Evolutionary conservation across 2,888 invertebrate species (phyloP).

Genomic region (Amphipoea lucens): DNA sequence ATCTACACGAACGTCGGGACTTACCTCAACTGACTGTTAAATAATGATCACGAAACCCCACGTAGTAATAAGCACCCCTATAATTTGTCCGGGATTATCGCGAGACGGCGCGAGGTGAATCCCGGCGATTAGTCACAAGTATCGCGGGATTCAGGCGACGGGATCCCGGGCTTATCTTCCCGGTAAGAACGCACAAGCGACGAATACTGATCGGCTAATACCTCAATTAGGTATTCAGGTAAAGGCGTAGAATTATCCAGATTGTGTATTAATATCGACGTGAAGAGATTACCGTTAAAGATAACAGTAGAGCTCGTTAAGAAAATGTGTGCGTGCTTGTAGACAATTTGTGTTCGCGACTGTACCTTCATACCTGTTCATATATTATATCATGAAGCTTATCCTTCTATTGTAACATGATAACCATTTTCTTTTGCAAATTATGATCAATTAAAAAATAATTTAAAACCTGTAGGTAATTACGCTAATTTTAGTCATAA

Average conservation of each 20-base stretch:
- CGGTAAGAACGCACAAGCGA: conserved; percentile 78
- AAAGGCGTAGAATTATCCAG: conserved; percentile 84
- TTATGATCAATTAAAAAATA: no score
- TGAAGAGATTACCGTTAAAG: conserved; percentile 70
- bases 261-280: conserved; percentile 82
- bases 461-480: neutral
- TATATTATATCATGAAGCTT: neutral
- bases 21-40: conserved; percentile 82
- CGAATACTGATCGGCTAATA: conserved; percentile 86
- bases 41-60: conserved; percentile 83
- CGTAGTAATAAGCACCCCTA: conserved; percentile 85
- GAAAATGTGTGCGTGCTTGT: conserved; percentile 49
- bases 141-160: conserved; percentile 81
- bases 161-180: conserved; percentile 72
- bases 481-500: neutral
- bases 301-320: conserved; percentile 60
- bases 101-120: conserved; percentile 86
- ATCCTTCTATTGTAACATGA: neutral
- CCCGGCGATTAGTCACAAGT: conserved; percentile 89
- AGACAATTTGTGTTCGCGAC: conserved; percentile 26
- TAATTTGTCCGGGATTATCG: conserved; percentile 89
- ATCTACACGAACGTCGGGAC: conserved; percentile 61
- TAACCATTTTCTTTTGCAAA: neutral
- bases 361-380: neutral
- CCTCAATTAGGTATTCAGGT: conserved; percentile 86